These are phyloP conservation scores for Cirrhinus molitorella DNA, from an alignment of 2,797 vertebrate genomes.

Conservation along the genomic window DNA sequence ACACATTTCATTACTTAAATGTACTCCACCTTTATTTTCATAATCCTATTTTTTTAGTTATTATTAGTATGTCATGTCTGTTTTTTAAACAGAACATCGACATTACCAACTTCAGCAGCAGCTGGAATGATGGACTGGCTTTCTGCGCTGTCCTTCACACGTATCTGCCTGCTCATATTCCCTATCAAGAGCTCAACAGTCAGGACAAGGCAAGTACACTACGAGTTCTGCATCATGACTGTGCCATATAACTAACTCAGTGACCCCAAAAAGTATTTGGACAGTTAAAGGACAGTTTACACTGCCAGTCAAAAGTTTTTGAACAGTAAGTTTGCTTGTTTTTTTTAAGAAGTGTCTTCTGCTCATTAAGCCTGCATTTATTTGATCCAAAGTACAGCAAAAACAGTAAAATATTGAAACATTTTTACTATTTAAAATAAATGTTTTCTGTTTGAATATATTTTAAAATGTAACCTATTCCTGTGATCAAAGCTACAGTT, in stretches of 20 bases:
- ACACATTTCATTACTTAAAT: background rate
- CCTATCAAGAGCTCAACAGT: slow-evolving; percentile 92
- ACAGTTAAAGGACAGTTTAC: background rate
- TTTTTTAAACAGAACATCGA: slow-evolving; percentile 88
- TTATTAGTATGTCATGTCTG: background rate
- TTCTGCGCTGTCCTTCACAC: slow-evolving; percentile 97
- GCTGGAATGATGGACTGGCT: slow-evolving; percentile 96
- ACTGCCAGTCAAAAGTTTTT: too few species aligned
- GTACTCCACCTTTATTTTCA: background rate
- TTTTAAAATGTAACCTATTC: too few species aligned
- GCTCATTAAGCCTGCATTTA: too few species aligned
- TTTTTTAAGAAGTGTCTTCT: too few species aligned
- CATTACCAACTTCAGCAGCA: slow-evolving; percentile 99
- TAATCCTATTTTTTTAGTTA: background rate
- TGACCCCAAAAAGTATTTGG: background rate
- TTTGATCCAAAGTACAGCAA: too few species aligned
- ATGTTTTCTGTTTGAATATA: too few species aligned
- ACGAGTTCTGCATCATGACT: background rate
- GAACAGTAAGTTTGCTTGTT: too few species aligned
- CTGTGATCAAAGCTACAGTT: too few species aligned
- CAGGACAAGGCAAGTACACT: slow-evolving; percentile 92
- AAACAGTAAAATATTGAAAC: too few species aligned
- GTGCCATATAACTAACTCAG: background rate
- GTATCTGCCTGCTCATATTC: slow-evolving; percentile 95
- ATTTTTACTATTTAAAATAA: too few species aligned